Conservation (phyloP, 2,888 invertebrate genomes). For the Oxyteleia sp. region DNA sequence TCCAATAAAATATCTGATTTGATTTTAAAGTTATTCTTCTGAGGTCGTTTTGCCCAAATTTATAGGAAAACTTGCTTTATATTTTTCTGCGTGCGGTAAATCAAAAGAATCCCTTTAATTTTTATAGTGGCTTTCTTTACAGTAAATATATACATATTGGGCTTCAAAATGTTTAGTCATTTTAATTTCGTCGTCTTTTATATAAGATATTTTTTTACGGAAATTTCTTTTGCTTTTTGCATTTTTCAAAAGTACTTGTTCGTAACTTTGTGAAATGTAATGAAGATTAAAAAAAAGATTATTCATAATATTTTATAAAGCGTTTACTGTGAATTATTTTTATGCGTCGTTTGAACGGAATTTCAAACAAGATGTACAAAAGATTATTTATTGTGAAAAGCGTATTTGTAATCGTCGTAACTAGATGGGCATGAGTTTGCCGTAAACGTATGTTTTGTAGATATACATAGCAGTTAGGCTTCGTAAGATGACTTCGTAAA, state of each 20-base stretch:
- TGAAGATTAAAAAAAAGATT: background rate
- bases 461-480: background rate
- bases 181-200: background rate
- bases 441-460: slow-evolving; percentile 20
- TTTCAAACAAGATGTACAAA: slow-evolving; percentile 39
- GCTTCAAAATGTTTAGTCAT: background rate
- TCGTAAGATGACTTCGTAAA: background rate
- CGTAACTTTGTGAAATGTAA: slow-evolving; percentile 4
- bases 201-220: background rate
- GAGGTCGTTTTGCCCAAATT: no score
- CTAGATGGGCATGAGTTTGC: slow-evolving; percentile 7
- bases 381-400: slow-evolving; percentile 37
- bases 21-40: no score
- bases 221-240: background rate
- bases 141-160: background rate
- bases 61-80: no score
- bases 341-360: slow-evolving; percentile 25
- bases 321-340: slow-evolving; percentile 26
- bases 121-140: background rate
- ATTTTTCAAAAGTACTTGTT: background rate
- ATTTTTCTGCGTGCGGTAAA: slow-evolving; percentile 14
- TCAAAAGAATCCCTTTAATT: slow-evolving; percentile 13
- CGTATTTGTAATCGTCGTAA: slow-evolving; percentile 34
- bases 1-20: no score
- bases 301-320: slow-evolving; percentile 25